phyloP scores from a whole-genome alignment of 2,113 vertebrate species.

The Stegostoma tigrinum region DNA sequence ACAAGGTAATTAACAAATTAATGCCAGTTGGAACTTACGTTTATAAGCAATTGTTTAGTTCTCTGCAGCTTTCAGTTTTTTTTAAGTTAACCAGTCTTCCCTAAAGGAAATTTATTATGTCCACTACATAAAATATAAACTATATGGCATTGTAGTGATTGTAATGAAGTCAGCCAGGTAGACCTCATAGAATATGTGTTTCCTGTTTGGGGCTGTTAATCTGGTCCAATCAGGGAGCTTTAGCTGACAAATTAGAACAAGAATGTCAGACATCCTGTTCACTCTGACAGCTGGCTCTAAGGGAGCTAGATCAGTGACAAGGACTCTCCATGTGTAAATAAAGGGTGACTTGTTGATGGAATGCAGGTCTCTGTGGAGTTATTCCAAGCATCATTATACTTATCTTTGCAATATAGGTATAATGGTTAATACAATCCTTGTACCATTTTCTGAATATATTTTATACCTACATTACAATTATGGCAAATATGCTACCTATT shows the following conservation, averaged over 20 bases:
- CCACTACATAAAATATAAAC: neutral
- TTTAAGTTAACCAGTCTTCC: neutral
- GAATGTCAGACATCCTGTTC: too few relatives aligned
- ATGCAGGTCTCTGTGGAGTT: too few relatives aligned
- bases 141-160: neutral
- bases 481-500: neutral
- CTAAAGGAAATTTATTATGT: neutral
- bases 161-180: too few relatives aligned
- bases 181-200: too few relatives aligned
- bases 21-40: conserved; percentile 16
- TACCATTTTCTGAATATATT: neutral
- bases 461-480: neutral
- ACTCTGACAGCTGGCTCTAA: too few relatives aligned
- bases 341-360: too few relatives aligned
- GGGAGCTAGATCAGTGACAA: too few relatives aligned
- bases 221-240: too few relatives aligned
- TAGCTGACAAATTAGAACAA: too few relatives aligned
- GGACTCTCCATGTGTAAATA: too few relatives aligned
- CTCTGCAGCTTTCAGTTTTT: neutral
- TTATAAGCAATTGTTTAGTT: conserved; percentile 2
- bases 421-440: neutral
- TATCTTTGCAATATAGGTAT: neutral
- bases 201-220: too few relatives aligned
- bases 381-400: neutral
- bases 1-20: conserved; percentile 20